Evolutionary conservation across 2,797 vertebrate species (phyloP), one percentile per base, ranked within the genome.

Genomic region (Echiichthys vipera): DNA sequence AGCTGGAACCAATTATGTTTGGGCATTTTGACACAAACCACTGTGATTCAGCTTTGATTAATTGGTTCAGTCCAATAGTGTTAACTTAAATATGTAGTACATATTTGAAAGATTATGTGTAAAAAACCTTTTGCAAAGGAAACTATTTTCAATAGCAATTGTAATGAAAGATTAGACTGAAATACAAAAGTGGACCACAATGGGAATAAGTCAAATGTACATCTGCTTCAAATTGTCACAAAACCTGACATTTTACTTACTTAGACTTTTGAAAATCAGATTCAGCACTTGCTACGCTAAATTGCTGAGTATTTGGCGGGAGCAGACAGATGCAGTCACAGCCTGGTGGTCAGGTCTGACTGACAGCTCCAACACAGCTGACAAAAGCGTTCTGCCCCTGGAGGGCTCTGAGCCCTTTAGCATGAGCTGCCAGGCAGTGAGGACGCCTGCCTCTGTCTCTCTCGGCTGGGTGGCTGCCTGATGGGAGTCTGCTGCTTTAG

Each of bases 361-460:
- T 88, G 90, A 90, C 89, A 87, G 90, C 75, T 87, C 83, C 77
- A 81, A 46, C 79, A 57, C 71, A 49, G 76, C 77, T 78, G 80
- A 88, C 83, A 87, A 57, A 78, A 84, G 58, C 54, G 2, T 10
- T 74, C 34, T 55, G 79, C 74, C 87, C 87, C 88, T 47, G 74
- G 84, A 88, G 88, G 71, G 61, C 74, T 74, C 72, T 51, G 57
- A 86, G 75, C 65, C 83, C 80, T 91, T 81, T 78, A 88, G 79
- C 84, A 80, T 86, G 85, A 80, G 84, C 89, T 74, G 86, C 79
- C 85, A 86, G 85, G 84, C 89, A 78, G 81, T 9, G 51, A 85
- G 73, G 80, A 76, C 53, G 80, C 77, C 76, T 78, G 80, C 78
- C 81, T 70, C 65, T 7, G 73, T 80, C 80, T 83, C 85, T 74